Evolutionary conservation across 2,888 invertebrate species (phyloP), one percentile per base, ranked within the genome.

Genomic region (Aleiodes alternator): DNA sequence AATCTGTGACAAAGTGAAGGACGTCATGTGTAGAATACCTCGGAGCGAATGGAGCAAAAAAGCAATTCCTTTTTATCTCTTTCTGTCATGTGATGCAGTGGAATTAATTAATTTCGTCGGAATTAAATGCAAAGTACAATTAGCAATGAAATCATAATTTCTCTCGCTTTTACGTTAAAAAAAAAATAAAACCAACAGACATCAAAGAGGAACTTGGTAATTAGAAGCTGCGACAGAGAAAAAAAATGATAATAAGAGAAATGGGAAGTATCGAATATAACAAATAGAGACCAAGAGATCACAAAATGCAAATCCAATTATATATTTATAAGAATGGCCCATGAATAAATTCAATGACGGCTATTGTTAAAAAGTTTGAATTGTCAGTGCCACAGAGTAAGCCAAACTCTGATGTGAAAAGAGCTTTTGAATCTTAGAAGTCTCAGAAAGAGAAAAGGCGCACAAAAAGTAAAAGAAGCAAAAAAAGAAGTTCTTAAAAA

Each of bases 331-430:
- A 61, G 11, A 9, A 16, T 14, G 53, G 8, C 43, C 43, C 3
- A 16, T 29, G 34, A 69, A 72, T 51, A 68, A 31, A 34, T 38
- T 34, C 29, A 34, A 68, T 51, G 48, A 55, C 69, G 75, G 76
- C 68, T 66, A 74, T 78, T 78, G 76, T 76, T 76, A 55, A 72
- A 23, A 70, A 77, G 72, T 76, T 55, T 50, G 69, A 68, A 79
- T 74, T 70, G 73, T 77, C 69, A 68, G 68, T 57, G 51, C 56
- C 75, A 51, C 38, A 29, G 29, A 29, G 29, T 48, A 72, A 50
- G 51, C 31, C 66, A 38, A 72, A 59, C 76, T 53, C 57, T 59
- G 23, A 72, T 68, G 68, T 55, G 72, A 38, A 68, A 71, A 71
- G 69, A 68, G 68, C 64, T 66, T 34, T 66, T 68, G 71, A 56